These are phyloP conservation scores for Trichogramma pretiosum DNA, from an alignment of 1,140 invertebrate species.

Conservation along the genomic window DNA sequence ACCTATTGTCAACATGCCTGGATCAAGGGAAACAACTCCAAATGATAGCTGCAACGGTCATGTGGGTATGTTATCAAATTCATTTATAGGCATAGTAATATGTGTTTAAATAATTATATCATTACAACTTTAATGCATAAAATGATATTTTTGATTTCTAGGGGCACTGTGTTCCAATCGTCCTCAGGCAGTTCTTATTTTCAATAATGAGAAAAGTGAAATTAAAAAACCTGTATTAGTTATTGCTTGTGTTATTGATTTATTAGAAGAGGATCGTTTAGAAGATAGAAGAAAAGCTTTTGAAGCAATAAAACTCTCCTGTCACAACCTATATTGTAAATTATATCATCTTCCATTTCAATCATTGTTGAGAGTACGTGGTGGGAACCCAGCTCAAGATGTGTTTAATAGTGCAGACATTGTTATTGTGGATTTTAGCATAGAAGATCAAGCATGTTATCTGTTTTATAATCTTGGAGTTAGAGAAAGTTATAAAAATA, in stretches of 20 bases:
- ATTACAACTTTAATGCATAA: no score
- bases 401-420: conserved; percentile 96
- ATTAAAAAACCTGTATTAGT: conserved; percentile 82
- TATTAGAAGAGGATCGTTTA: conserved; percentile 62
- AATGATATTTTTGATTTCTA: no score
- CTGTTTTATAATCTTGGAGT: conserved; percentile 96
- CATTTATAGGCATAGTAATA: no score
- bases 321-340: conserved; percentile 67
- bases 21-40: no score
- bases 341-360: conserved; percentile 80
- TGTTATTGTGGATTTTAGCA: conserved; percentile 88
- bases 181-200: no score
- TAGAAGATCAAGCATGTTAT: conserved; percentile 80
- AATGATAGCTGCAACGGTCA: no score
- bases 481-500: conserved; percentile 96
- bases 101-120: no score
- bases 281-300: conserved; percentile 67
- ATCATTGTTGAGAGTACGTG: conserved; percentile 78
- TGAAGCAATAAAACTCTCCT: conserved; percentile 76
- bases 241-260: conserved; percentile 83
- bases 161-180: no score
- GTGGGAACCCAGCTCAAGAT: conserved; percentile 74
- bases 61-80: no score
- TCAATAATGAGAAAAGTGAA: no score
- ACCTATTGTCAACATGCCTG: no score